Conservation (phyloP, 1,140 invertebrate species). For the Teleogryllus occipitalis region DNA sequence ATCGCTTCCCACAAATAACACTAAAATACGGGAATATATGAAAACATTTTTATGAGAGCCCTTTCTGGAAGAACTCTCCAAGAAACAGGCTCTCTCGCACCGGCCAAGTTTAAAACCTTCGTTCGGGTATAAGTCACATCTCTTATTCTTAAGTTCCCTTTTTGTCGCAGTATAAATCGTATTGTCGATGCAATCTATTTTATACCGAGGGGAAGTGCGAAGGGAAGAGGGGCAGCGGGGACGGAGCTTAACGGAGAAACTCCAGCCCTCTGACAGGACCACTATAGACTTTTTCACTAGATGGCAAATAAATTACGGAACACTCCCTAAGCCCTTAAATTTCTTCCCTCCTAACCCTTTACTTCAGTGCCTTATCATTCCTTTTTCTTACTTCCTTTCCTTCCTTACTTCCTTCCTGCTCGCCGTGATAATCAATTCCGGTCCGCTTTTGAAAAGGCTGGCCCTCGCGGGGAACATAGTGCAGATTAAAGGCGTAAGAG, state of each 20-base stretch:
- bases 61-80: background rate
- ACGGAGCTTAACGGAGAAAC: background rate
- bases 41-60: background rate
- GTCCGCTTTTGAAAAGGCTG: too few relatives aligned
- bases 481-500: too few relatives aligned
- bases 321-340: background rate
- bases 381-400: background rate
- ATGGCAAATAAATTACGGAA: conserved; percentile 2
- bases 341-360: background rate
- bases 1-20: background rate
- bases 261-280: background rate
- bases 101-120: background rate
- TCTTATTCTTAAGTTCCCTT: conserved; percentile 5
- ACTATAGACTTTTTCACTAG: background rate
- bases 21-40: background rate
- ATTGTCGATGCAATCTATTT: conserved; percentile 1
- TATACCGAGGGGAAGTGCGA: background rate
- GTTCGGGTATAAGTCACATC: background rate
- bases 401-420: background rate
- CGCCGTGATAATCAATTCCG: too few relatives aligned
- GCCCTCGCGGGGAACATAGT: too few relatives aligned
- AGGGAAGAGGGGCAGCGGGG: too few relatives aligned
- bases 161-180: background rate
- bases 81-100: background rate
- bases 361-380: background rate